Conservation (phyloP, 2,113 vertebrate species). For the Toxostoma redivivum region DNA sequence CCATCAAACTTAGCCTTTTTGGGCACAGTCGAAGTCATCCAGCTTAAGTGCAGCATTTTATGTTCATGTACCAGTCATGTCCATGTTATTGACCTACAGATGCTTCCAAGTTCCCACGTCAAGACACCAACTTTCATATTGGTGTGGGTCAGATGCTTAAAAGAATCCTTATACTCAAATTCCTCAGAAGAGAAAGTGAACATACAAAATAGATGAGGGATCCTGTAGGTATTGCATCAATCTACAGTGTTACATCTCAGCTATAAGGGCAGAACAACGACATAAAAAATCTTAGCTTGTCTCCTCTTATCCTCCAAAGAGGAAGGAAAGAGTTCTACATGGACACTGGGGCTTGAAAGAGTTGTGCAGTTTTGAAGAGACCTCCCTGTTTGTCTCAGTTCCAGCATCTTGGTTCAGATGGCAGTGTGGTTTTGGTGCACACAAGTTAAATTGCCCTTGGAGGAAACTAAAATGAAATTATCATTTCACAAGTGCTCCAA, state of each 20-base stretch:
- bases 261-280: neutral
- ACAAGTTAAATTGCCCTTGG: neutral
- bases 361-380: neutral
- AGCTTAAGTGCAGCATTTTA: neutral
- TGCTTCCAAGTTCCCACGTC: neutral
- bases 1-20: neutral
- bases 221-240: neutral
- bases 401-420: neutral
- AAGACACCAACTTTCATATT: neutral
- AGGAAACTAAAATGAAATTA: neutral
- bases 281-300: neutral
- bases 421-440: neutral
- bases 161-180: neutral
- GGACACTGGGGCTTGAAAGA: neutral
- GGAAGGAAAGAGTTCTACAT: neutral
- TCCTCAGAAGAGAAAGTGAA: neutral
- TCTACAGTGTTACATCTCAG: neutral
- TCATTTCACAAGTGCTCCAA: neutral
- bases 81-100: neutral
- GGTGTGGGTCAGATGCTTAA: neutral
- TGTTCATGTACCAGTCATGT: neutral
- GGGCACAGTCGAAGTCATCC: neutral
- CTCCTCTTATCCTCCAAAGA: neutral
- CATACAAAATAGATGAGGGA: neutral
- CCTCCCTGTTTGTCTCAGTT: neutral